Evolutionary conservation across 2,797 vertebrate species (phyloP).

Genomic region (Halcyon badia): DNA sequence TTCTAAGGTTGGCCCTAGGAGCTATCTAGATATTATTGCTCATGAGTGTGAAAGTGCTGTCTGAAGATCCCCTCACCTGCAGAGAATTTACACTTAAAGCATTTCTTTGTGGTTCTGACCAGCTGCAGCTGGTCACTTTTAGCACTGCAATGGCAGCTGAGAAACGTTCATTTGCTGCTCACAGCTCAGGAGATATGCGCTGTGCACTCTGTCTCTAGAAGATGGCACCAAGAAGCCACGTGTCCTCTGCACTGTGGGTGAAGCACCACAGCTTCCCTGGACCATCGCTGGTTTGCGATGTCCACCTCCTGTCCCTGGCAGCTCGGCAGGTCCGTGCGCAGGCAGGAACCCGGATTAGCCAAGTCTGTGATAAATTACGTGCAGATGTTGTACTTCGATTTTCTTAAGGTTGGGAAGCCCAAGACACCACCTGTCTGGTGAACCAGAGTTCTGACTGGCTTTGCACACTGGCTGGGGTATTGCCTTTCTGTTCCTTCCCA

Average conservation of each 20-base stretch:
- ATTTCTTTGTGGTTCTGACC: not conserved
- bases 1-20: accelerated
- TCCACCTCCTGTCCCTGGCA: too few relatives aligned
- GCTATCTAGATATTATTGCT: accelerated
- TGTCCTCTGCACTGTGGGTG: not conserved
- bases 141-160: not conserved
- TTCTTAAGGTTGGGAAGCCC: not conserved
- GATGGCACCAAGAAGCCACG: accelerated
- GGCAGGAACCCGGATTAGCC: not conserved
- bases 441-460: not conserved
- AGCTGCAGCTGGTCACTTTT: not conserved
- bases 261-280: not conserved
- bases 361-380: accelerated
- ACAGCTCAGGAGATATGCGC: not conserved
- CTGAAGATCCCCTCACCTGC: not conserved
- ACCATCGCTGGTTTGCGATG: not conserved
- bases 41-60: accelerated
- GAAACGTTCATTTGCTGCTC: not conserved
- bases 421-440: accelerated
- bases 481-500: not conserved
- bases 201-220: not conserved
- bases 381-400: not conserved
- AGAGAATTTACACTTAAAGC: not conserved
- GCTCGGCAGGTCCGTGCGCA: not conserved
- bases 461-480: accelerated